Conservation (phyloP, 2,113 vertebrate species). For the Cheilinus undulatus region DNA sequence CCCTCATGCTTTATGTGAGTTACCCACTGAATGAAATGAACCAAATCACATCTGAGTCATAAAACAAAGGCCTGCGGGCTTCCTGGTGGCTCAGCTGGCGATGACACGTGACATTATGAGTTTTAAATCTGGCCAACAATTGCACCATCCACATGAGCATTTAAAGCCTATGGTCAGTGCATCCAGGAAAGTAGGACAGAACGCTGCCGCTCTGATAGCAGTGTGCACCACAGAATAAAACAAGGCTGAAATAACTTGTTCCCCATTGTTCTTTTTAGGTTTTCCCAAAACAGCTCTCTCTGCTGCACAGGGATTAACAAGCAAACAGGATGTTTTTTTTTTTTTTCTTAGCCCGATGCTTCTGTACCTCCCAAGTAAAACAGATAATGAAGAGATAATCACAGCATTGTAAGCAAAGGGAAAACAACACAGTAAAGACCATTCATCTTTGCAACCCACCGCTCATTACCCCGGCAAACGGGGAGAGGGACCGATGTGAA, state of each 20-base stretch:
- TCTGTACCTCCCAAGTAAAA: slow-evolving; percentile 23
- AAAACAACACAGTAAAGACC: slow-evolving; percentile 23
- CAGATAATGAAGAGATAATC: slow-evolving; percentile 55
- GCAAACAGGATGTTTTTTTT: background rate
- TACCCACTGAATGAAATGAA: slow-evolving; percentile 45
- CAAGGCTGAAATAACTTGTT: slow-evolving; percentile 25
- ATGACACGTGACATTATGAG: slow-evolving; percentile 26
- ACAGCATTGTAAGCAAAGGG: background rate
- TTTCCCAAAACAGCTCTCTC: background rate
- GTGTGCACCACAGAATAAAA: slow-evolving; percentile 6
- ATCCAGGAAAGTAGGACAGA: slow-evolving; percentile 53
- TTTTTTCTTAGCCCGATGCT: slow-evolving; percentile 1
- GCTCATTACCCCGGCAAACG: slow-evolving; percentile 14
- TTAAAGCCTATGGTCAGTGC: slow-evolving; percentile 30
- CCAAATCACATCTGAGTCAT: slow-evolving; percentile 52
- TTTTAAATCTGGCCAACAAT: slow-evolving; percentile 46
- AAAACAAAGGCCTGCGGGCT: slow-evolving; percentile 45
- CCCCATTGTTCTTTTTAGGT: background rate
- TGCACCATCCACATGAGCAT: slow-evolving; percentile 9
- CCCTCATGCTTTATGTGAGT: slow-evolving; percentile 13
- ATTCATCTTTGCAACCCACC: slow-evolving; percentile 25
- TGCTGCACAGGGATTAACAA: slow-evolving; percentile 19
- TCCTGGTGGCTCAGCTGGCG: slow-evolving; percentile 68
- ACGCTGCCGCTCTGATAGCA: slow-evolving; percentile 15
- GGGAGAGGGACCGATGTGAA: slow-evolving; percentile 6